Percentiles rank a stretch among this genome's conserved stretches.
Conservation (phyloP, 2,797 vertebrate species). For the Distichodus sexfasciatus region DNA sequence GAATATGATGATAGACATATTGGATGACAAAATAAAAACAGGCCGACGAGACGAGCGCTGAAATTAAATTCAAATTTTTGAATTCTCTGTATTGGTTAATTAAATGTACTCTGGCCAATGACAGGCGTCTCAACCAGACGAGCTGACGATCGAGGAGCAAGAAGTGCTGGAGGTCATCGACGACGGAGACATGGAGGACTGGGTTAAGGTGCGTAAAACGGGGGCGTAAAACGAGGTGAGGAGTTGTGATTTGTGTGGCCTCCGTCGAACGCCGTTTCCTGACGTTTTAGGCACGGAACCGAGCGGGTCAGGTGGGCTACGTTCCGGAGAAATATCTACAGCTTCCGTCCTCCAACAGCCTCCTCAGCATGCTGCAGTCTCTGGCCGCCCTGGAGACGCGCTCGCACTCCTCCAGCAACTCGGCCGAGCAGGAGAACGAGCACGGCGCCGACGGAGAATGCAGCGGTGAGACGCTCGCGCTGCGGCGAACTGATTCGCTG, state of each 20-base stretch:
- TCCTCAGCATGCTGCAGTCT: slow-evolving; percentile 93
- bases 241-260: neutral
- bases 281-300: slow-evolving; percentile 84
- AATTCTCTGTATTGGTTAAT: too few species aligned
- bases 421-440: slow-evolving; percentile 81
- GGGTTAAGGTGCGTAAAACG: slow-evolving; percentile 85
- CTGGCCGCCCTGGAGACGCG: slow-evolving; percentile 85
- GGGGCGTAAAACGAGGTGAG: too few species aligned
- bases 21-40: too few species aligned
- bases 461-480: slow-evolving; percentile 79
- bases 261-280: neutral
- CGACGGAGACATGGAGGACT: slow-evolving; percentile 98
- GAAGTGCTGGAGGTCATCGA: slow-evolving; percentile 96
- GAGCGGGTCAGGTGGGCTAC: slow-evolving; percentile 88
- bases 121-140: slow-evolving; percentile 92
- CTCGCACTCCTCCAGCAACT: slow-evolving; percentile 93
- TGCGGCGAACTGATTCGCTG: too few species aligned
- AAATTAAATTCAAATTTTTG: too few species aligned
- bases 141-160: slow-evolving; percentile 94
- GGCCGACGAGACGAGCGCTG: too few species aligned
- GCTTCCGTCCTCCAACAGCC: slow-evolving; percentile 90
- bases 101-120: slow-evolving; percentile 18
- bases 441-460: slow-evolving; percentile 82
- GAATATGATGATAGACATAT: too few species aligned
- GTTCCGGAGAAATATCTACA: slow-evolving; percentile 96